Percentiles rank a stretch among this genome's conserved stretches.
phyloP scores from a whole-genome alignment of 2,113 vertebrate species.

The Myrmecophaga tridactyla region DNA sequence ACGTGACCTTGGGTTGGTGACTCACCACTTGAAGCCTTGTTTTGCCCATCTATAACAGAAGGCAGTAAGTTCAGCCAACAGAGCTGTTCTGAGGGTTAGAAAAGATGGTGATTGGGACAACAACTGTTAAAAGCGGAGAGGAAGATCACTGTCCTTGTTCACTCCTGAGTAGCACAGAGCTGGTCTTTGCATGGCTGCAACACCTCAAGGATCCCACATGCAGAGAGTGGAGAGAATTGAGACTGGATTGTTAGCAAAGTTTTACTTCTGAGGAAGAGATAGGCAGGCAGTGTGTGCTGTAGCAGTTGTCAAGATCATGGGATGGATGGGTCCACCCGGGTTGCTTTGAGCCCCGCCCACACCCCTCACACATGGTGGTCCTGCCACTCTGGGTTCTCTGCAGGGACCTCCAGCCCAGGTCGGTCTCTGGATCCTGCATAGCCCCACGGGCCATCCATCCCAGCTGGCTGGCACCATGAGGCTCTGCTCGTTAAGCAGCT shows the following conservation, averaged over 20 bases:
- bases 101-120: too few relatives aligned
- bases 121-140: too few relatives aligned
- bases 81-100: neutral
- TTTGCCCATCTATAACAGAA: neutral
- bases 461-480: too few relatives aligned
- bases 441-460: accelerated
- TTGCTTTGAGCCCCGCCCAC: neutral
- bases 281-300: neutral
- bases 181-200: neutral
- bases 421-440: too few relatives aligned
- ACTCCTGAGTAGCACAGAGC: neutral
- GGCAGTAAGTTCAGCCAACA: neutral
- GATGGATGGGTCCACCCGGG: accelerated
- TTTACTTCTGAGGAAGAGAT: neutral
- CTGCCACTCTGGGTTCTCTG: neutral
- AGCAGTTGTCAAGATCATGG: neutral
- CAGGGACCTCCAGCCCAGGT: neutral
- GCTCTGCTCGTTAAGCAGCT: neutral
- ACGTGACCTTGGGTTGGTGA: neutral
- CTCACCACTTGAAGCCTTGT: too few relatives aligned
- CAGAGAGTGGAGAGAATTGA: neutral
- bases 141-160: neutral
- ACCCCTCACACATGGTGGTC: too few relatives aligned
- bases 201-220: neutral
- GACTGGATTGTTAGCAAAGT: neutral